Conservation (phyloP, 2,113 vertebrate genomes). For the Cynoglossus semilaevis region DNA sequence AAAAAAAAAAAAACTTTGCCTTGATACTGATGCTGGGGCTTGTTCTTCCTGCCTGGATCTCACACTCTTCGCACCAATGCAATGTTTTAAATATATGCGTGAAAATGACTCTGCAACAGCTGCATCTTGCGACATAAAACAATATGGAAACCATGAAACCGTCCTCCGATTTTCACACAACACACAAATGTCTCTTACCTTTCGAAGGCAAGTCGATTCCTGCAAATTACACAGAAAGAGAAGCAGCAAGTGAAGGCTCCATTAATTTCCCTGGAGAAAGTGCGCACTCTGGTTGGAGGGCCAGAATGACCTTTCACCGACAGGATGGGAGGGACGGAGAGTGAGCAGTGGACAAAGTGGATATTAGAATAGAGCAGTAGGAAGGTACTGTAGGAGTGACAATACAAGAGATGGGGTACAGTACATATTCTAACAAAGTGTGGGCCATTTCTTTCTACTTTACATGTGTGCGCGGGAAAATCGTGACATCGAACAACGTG, state of each 20-base stretch:
- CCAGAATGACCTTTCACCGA: slow-evolving; percentile 76
- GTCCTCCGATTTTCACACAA: slow-evolving; percentile 27
- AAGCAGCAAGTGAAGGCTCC: slow-evolving; percentile 66
- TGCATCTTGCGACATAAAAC: too few relatives aligned
- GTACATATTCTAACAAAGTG: slow-evolving; percentile 28
- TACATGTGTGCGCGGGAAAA: too few relatives aligned
- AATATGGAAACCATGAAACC: neutral
- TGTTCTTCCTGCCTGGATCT: too few relatives aligned
- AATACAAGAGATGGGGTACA: slow-evolving; percentile 29
- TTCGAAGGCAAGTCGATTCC: slow-evolving; percentile 62
- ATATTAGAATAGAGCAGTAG: slow-evolving; percentile 59
- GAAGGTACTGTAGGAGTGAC: slow-evolving; percentile 34
- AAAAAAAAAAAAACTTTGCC: slow-evolving; percentile 37
- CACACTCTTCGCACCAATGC: too few relatives aligned
- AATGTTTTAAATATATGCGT: too few relatives aligned
- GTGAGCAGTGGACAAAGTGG: slow-evolving; percentile 73
- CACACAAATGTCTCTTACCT: slow-evolving; percentile 48
- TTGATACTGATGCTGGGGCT: neutral
- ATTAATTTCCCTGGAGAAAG: slow-evolving; percentile 78
- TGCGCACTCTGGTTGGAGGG: slow-evolving; percentile 63
- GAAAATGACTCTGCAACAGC: too few relatives aligned
- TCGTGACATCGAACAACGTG: too few relatives aligned
- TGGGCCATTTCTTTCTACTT: neutral
- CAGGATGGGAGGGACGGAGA: slow-evolving; percentile 62
- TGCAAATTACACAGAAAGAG: slow-evolving; percentile 66